Evolutionary conservation across 2,113 vertebrate genomes (phyloP).

Genomic region (Malurus cyaneus): DNA sequence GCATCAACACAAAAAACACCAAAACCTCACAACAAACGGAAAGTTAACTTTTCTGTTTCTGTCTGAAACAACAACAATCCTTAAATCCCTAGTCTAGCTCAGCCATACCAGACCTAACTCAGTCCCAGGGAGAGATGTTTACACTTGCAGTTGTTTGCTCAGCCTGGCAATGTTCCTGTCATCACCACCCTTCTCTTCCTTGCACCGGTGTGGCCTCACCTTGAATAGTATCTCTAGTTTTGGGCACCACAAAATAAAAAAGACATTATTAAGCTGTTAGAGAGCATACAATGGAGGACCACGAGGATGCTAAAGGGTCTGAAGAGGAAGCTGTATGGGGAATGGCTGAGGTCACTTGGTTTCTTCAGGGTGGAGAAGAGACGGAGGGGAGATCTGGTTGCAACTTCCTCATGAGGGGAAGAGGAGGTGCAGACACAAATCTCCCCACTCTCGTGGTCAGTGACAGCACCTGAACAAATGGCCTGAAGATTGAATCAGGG

Average conservation of each 20-base stretch:
- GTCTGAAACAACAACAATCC: neutral
- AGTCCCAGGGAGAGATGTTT: neutral
- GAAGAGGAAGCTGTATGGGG: neutral
- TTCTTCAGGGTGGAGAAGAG: neutral
- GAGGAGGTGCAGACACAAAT: neutral
- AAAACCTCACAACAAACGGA: neutral
- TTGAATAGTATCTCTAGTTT: neutral
- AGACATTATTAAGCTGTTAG: neutral
- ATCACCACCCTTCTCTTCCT: neutral
- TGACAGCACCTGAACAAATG: neutral
- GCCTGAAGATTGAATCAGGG: neutral
- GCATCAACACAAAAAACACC: neutral
- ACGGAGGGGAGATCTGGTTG: neutral
- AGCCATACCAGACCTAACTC: neutral
- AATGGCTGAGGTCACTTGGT: neutral
- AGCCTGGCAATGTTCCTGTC: neutral
- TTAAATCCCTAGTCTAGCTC: neutral
- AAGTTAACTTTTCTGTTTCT: neutral
- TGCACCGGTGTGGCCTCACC: neutral
- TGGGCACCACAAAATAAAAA: neutral
- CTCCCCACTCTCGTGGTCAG: neutral
- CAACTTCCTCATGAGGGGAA: neutral
- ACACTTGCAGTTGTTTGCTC: constrained; percentile 5
- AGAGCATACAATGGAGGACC: neutral
- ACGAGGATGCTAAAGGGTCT: neutral